Conservation (phyloP, 2,888 invertebrate species). For the Cheilosia pagana region DNA sequence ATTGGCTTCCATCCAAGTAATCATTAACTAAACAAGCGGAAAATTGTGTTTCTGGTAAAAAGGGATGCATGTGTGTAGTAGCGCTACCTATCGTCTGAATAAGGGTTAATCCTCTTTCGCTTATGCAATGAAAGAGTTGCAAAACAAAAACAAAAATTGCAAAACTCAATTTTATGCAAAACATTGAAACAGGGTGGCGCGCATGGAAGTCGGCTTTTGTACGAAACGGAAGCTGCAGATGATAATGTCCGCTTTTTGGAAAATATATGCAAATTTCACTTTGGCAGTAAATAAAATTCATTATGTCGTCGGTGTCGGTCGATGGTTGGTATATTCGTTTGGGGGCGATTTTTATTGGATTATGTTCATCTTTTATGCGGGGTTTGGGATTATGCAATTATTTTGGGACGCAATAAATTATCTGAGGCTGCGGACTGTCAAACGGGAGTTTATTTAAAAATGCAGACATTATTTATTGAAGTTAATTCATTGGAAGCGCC, state of each 20-base stretch:
- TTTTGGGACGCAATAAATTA: constrained; percentile 60
- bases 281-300: constrained; percentile 75
- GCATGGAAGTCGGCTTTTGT: not conserved
- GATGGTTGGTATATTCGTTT: constrained; percentile 63
- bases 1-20: constrained; percentile 72
- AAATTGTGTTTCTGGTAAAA: constrained; percentile 70
- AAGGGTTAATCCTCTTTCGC: constrained; percentile 67
- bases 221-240: constrained; percentile 18
- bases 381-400: constrained; percentile 65
- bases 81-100: constrained; percentile 23
- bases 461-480: constrained; percentile 33
- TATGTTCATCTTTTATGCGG: constrained; percentile 53
- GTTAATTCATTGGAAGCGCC: constrained; percentile 42
- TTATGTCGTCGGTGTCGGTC: constrained; percentile 62
- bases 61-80: constrained; percentile 52
- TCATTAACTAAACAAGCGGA: constrained; percentile 75
- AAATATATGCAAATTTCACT: constrained; percentile 73
- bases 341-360: constrained; percentile 56
- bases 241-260: constrained; percentile 67
- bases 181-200: not conserved
- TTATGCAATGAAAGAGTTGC: constrained; percentile 49
- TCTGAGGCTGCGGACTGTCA: constrained; percentile 28
- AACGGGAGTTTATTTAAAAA: constrained; percentile 56
- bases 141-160: constrained; percentile 43
- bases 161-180: constrained; percentile 51